phyloP scores from a whole-genome alignment of 2,113 vertebrate genomes.

The Atlantisia rogersi region DNA sequence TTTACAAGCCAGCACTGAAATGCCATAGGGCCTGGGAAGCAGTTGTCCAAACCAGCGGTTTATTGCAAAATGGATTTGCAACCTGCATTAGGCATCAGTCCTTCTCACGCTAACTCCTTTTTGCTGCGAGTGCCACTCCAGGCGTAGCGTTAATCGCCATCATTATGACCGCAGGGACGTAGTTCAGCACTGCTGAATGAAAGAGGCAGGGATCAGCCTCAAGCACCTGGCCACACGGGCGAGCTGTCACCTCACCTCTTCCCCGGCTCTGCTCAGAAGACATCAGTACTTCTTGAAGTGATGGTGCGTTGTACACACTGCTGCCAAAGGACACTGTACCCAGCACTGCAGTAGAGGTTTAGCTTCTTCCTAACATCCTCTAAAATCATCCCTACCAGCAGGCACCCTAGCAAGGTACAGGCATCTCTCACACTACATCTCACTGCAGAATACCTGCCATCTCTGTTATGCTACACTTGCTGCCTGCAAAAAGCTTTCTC shows the following conservation, averaged over 20 bases:
- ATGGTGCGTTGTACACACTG: background rate
- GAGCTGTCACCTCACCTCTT: background rate
- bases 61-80: background rate
- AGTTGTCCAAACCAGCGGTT: background rate
- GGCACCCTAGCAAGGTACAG: background rate
- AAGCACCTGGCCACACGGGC: rapidly evolving
- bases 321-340: background rate
- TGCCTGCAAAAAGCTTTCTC: background rate
- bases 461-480: rapidly evolving
- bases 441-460: rapidly evolving
- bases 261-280: background rate
- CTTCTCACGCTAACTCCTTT: background rate
- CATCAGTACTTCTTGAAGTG: background rate
- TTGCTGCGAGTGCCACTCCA: background rate
- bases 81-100: background rate
- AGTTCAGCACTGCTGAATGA: background rate
- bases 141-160: background rate
- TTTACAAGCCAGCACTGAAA: background rate
- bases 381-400: background rate
- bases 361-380: background rate
- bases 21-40: background rate
- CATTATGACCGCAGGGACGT: background rate
- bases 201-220: background rate
- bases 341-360: background rate
- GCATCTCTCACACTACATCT: rapidly evolving